Evolutionary conservation across 1,140 invertebrate genomes (phyloP).

Genomic region (Copidosoma floridanum): DNA sequence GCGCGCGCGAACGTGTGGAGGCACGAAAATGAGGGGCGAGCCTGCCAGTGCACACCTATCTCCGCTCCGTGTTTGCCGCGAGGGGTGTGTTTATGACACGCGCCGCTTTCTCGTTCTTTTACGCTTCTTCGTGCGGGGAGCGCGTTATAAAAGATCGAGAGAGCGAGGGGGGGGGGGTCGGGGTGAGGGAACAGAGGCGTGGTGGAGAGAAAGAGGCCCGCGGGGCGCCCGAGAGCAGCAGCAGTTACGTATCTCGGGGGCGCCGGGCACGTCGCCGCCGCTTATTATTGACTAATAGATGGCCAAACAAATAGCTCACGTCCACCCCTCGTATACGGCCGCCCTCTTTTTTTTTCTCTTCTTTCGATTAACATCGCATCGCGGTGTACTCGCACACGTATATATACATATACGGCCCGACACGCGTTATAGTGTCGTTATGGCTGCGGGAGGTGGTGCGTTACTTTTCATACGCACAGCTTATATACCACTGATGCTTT

Average conservation of each 20-base stretch:
- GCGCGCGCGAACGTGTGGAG: slow-evolving; percentile 29
- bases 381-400: no score
- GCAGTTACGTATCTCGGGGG: slow-evolving; percentile 16
- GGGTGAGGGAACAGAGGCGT: not conserved
- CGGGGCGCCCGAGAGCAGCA: slow-evolving; percentile 17
- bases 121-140: not conserved
- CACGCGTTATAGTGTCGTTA: slow-evolving; percentile 1
- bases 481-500: no score
- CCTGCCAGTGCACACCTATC: slow-evolving; percentile 1
- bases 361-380: not conserved
- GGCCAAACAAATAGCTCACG: slow-evolving; percentile 12
- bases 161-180: not conserved
- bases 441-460: no score
- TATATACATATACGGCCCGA: no score
- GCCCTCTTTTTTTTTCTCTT: not conserved
- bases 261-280: not conserved
- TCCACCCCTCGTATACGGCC: no score
- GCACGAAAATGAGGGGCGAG: slow-evolving; percentile 19
- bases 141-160: not conserved
- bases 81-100: slow-evolving; percentile 22
- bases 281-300: slow-evolving; percentile 26
- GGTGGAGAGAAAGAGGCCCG: not conserved
- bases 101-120: not conserved
- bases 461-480: no score
- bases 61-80: not conserved